Conservation (phyloP, 2,113 vertebrate genomes). For the Oriolus oriolus region DNA sequence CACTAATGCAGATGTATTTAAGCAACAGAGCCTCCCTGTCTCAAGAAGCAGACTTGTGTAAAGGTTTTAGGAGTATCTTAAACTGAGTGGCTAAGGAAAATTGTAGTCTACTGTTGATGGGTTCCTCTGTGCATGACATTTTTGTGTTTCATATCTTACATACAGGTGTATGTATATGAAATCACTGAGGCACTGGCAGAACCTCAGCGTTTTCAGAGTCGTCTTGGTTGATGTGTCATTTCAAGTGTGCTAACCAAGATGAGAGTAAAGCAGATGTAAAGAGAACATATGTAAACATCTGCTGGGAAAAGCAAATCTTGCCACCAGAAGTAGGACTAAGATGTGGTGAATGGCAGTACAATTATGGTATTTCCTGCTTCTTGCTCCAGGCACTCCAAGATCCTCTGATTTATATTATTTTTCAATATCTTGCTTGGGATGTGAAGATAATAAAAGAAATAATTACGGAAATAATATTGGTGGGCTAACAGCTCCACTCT, state of each 20-base stretch:
- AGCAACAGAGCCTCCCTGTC: background rate
- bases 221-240: background rate
- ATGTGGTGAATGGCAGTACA: background rate
- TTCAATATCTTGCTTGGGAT: background rate
- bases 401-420: background rate
- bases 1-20: background rate
- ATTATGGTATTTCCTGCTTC: background rate
- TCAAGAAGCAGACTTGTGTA: background rate
- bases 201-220: background rate
- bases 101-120: background rate
- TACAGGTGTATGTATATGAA: background rate
- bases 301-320: background rate
- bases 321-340: background rate
- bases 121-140: background rate
- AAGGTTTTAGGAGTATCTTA: background rate
- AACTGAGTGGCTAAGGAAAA: background rate
- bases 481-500: background rate
- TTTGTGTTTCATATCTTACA: background rate
- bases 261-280: background rate
- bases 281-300: background rate
- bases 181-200: background rate
- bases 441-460: background rate
- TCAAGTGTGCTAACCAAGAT: background rate
- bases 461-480: background rate
- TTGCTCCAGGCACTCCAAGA: background rate